These are phyloP conservation scores for Mionectes macconnelli DNA, from an alignment of 2,113 vertebrate genomes.

Conservation along the genomic window DNA sequence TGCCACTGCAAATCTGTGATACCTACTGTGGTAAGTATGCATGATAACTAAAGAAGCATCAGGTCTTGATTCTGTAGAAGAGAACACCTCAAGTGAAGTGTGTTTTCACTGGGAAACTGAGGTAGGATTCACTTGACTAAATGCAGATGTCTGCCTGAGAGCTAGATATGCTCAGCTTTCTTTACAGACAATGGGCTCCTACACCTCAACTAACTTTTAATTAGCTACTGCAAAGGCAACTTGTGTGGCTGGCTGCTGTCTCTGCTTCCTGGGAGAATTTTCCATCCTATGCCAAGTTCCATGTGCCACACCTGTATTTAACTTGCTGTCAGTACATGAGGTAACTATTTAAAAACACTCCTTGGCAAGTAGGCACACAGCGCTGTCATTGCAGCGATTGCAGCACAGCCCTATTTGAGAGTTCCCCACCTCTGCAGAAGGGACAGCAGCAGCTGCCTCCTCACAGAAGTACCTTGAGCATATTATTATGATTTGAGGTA, in stretches of 20 bases:
- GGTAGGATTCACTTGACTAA: neutral
- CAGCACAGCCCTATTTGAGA: neutral
- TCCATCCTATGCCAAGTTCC: neutral
- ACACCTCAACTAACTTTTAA: neutral
- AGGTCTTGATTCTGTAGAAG: neutral
- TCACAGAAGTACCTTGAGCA: neutral
- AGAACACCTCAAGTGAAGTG: neutral
- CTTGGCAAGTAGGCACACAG: neutral
- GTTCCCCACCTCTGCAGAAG: neutral
- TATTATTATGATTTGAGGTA: neutral
- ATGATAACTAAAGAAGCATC: neutral
- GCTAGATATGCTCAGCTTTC: neutral
- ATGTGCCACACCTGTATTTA: neutral
- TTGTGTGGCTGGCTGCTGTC: neutral
- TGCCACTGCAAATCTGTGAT: slow-evolving; percentile 62
- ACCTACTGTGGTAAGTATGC: slow-evolving; percentile 64
- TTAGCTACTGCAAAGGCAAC: neutral
- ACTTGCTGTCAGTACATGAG: neutral
- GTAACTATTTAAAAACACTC: neutral
- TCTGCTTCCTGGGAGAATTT: neutral
- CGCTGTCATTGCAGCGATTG: neutral
- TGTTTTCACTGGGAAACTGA: neutral
- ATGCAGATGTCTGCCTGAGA: neutral
- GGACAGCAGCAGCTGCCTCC: neutral
- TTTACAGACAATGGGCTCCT: neutral